phyloP scores from a whole-genome alignment of 2,888 invertebrate genomes.

The Peribatodes rhomboidaria region DNA sequence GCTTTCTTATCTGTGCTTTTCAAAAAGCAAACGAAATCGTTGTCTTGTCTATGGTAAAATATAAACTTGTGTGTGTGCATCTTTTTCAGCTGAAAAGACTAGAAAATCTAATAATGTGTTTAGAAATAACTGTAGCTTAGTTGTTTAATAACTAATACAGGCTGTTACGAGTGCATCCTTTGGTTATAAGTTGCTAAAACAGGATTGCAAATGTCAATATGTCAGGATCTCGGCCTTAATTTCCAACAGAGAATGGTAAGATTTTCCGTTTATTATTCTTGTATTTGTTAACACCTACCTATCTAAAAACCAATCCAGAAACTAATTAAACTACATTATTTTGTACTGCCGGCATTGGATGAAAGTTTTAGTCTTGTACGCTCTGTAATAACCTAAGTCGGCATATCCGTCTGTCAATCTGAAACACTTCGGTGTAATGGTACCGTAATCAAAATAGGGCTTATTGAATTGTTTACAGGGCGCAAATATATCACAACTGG shows the following conservation, averaged over 20 bases:
- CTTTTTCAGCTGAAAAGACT: conserved; percentile 59
- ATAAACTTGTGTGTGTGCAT: conserved; percentile 61
- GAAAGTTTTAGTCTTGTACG: background rate
- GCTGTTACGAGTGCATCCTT: conserved; percentile 63
- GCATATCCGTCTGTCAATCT: conserved; percentile 34
- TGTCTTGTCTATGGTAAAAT: too few relatives aligned
- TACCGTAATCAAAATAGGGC: background rate
- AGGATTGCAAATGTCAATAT: conserved; percentile 87
- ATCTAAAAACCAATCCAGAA: background rate
- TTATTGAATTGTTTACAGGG: conserved; percentile 88
- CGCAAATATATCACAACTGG: conserved; percentile 99
- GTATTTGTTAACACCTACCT: background rate
- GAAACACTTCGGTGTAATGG: conserved; percentile 7
- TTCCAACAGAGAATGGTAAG: conserved; percentile 86
- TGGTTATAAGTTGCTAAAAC: conserved; percentile 71
- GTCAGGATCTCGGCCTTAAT: conserved; percentile 87
- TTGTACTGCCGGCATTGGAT: too few relatives aligned
- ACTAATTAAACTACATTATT: background rate
- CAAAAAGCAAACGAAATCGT: too few relatives aligned
- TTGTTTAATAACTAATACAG: conserved; percentile 58
- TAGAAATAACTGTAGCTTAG: conserved; percentile 59
- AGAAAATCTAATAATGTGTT: conserved; percentile 68
- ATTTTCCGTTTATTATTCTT: conserved; percentile 41
- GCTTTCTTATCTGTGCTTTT: too few relatives aligned
- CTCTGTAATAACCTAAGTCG: conserved; percentile 25